Evolutionary conservation across 2,888 invertebrate species (phyloP), one percentile per base, ranked within the genome.

Genomic region (Cenopis cana): DNA sequence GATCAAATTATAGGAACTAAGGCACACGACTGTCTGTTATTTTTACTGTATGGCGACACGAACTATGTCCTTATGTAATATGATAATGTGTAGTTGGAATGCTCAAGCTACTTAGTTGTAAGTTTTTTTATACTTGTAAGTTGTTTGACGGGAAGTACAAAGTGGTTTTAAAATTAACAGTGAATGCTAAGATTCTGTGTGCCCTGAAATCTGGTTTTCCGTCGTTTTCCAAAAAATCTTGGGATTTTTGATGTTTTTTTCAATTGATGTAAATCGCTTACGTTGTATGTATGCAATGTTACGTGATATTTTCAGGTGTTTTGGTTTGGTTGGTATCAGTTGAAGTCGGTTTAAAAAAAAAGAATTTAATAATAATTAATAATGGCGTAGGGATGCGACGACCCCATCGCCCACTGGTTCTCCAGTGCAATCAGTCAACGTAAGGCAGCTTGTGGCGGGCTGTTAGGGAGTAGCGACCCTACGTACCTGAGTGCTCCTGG

Each of bases 41-140:
- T 64, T 36, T 3, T 52, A 64, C 52, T 64, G 52, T 38, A 52
- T n/a, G 10, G 20, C 38, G 52, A 52, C 24, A 54, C 49, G 33
- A 61, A 61, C 64, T 64, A 46, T 70, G 65, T 66, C 59, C 59
- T 54, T 65, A 65, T 54, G 36, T 66, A 60, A 70, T 54, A 54
- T 70, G 41, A 54, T 66, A 65, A 60, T 70, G 18, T 20, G 38
- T 64, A 64, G 36, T 64, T 54, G 64, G 64, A 64, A 64, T 64
- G 36, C 62, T 64, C 36, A 52, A n/a, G 52, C 64, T 64, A 64
- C 52, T 54, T 62, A 50, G 52, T 62, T 33, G 33, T 52, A 62
- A 62, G 50, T 36, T 36, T 46, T 33, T 64, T 60, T 64, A 38
- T 62, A 6, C 49, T 52, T 52, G 24, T 54, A 38, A 36, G 38